phyloP scores from a whole-genome alignment of 2,113 vertebrate genomes.

The Laticauda colubrina region DNA sequence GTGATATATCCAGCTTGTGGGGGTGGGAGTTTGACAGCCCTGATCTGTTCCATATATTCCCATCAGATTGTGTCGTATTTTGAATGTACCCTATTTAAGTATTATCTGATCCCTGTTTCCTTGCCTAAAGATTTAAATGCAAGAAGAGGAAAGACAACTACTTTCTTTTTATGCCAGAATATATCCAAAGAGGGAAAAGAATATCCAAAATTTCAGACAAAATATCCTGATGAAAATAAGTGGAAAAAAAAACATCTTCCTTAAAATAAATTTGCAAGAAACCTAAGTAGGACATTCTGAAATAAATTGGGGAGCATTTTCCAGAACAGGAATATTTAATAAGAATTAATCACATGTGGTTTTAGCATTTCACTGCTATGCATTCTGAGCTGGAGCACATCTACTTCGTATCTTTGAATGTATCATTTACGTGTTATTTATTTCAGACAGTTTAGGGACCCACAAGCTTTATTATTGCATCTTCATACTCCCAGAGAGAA shows the following conservation, averaged over 20 bases:
- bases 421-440: constrained; percentile 61
- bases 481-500: constrained; percentile 53
- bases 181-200: background rate
- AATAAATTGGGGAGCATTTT: constrained; percentile 46
- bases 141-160: background rate
- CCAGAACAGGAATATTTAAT: background rate
- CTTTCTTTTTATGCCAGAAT: background rate
- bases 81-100: background rate
- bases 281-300: constrained; percentile 33
- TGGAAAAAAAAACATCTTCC: background rate
- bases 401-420: constrained; percentile 43
- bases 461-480: constrained; percentile 45
- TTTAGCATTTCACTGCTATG: constrained; percentile 39
- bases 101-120: background rate
- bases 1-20: no score
- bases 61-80: background rate
- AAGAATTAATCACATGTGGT: constrained; percentile 49
- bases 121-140: background rate
- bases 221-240: background rate
- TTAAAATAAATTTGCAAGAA: constrained; percentile 29
- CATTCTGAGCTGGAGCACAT: constrained; percentile 47
- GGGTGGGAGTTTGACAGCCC: no score
- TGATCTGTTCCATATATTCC: background rate
- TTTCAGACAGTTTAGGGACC: constrained; percentile 45
- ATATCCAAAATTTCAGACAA: constrained; percentile 25